phyloP scores from a whole-genome alignment of 2,888 invertebrate species.

The Ligdia adustata region DNA sequence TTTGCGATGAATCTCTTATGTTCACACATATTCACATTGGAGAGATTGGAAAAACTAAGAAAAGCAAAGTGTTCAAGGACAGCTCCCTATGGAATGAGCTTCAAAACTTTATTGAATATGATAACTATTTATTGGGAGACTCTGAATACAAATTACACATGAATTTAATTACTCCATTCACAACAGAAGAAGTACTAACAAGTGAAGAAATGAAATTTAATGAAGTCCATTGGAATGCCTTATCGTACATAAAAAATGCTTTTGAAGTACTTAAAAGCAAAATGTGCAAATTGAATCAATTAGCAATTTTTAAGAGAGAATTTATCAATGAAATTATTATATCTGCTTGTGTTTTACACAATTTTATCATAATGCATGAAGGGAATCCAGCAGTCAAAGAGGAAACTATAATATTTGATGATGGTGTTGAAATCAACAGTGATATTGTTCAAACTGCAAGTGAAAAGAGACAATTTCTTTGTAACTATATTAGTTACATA shows the following conservation, averaged over 20 bases:
- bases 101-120: slow-evolving; percentile 67
- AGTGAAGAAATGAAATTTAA: slow-evolving; percentile 78
- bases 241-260: slow-evolving; percentile 66
- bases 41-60: slow-evolving; percentile 60
- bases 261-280: slow-evolving; percentile 69
- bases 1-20: slow-evolving; percentile 71
- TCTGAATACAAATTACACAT: slow-evolving; percentile 67
- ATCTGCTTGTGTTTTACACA: slow-evolving; percentile 73
- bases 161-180: slow-evolving; percentile 72
- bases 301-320: slow-evolving; percentile 62
- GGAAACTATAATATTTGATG: slow-evolving; percentile 63
- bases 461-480: slow-evolving; percentile 75
- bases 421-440: slow-evolving; percentile 66
- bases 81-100: slow-evolving; percentile 62
- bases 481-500: slow-evolving; percentile 74
- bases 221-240: slow-evolving; percentile 70
- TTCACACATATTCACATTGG: slow-evolving; percentile 71
- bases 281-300: slow-evolving; percentile 66
- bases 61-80: slow-evolving; percentile 66
- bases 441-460: slow-evolving; percentile 63
- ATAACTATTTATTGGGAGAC: slow-evolving; percentile 73
- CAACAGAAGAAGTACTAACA: slow-evolving; percentile 68
- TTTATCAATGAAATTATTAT: slow-evolving; percentile 58
- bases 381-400: slow-evolving; percentile 65
- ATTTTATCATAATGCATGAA: slow-evolving; percentile 72